These are phyloP conservation scores for Hypsibius dujardini DNA, from an alignment of 1,140 invertebrate species.

Conservation along the genomic window DNA sequence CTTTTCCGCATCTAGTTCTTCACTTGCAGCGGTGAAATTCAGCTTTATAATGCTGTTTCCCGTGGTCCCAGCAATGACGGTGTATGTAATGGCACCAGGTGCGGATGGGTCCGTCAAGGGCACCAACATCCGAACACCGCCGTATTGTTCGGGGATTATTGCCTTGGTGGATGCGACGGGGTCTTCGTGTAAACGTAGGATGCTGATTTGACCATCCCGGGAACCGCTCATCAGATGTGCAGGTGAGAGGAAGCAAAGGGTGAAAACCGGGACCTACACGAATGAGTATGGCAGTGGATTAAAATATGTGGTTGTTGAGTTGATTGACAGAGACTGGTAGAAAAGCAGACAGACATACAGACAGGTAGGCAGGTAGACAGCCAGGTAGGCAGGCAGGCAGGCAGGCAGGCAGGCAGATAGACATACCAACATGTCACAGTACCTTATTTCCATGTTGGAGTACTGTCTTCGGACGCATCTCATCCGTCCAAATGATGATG, in stretches of 20 bases:
- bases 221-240: background rate
- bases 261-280: constrained; percentile 4
- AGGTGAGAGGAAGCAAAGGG: constrained; percentile 4
- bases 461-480: constrained; percentile 9
- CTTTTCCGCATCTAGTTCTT: background rate
- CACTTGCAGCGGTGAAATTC: background rate
- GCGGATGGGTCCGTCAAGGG: background rate
- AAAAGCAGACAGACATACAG: no score
- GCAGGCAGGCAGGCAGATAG: no score
- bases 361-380: no score
- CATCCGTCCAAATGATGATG: constrained; percentile 6
- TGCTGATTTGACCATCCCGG: background rate
- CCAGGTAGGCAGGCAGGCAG: no score
- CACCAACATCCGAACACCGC: background rate
- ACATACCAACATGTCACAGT: background rate
- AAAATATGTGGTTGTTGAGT: no score
- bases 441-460: constrained; percentile 5
- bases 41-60: background rate
- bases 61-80: background rate
- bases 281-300: background rate
- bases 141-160: background rate
- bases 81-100: background rate
- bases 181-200: background rate
- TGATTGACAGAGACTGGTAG: no score
- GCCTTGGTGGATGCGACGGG: background rate